A percentile compares a stretch with the other conserved stretches of the same genome.
phyloP scores from a whole-genome alignment of 2,888 invertebrate species.

The Oscheius sp. region DNA sequence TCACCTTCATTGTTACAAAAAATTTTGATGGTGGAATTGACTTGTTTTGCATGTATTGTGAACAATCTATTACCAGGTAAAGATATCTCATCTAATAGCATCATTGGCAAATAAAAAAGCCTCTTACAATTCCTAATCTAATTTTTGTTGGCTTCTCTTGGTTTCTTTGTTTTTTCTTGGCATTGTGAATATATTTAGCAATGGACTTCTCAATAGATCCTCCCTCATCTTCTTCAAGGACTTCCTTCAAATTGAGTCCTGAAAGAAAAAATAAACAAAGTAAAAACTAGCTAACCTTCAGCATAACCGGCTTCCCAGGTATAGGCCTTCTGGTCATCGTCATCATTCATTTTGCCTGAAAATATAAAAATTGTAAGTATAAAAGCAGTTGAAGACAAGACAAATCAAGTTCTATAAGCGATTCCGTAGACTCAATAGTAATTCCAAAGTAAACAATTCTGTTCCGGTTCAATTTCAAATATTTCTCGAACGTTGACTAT shows the following conservation, averaged over 20 bases:
- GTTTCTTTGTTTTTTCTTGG: constrained; percentile 77
- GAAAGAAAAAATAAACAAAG: background rate
- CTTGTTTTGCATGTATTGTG: constrained; percentile 90
- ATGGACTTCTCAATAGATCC: constrained; percentile 89
- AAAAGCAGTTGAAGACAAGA: too few species aligned
- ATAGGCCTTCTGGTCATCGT: constrained; percentile 70
- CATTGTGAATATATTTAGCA: constrained; percentile 88
- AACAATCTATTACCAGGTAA: constrained; percentile 88
- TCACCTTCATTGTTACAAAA: constrained; percentile 46
- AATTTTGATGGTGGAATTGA: constrained; percentile 86
- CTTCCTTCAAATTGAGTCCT: constrained; percentile 77
- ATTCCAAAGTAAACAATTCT: too few species aligned
- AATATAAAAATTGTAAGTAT: too few species aligned
- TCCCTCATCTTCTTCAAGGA: constrained; percentile 92
- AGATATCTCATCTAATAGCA: constrained; percentile 86
- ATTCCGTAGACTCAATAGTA: too few species aligned
- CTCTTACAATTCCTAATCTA: constrained; percentile 83
- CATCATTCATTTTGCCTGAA: constrained; percentile 39
- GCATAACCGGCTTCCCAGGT: constrained; percentile 74
- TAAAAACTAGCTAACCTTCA: constrained; percentile 70
- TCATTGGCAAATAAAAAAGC: background rate
- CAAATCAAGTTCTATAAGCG: too few species aligned
- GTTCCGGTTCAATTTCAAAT: too few species aligned
- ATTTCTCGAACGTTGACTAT: background rate
- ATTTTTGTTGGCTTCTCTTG: constrained; percentile 76